Evolutionary conservation across 2,113 vertebrate species (phyloP).

Genomic region (Balaenoptera acutorostrata): DNA sequence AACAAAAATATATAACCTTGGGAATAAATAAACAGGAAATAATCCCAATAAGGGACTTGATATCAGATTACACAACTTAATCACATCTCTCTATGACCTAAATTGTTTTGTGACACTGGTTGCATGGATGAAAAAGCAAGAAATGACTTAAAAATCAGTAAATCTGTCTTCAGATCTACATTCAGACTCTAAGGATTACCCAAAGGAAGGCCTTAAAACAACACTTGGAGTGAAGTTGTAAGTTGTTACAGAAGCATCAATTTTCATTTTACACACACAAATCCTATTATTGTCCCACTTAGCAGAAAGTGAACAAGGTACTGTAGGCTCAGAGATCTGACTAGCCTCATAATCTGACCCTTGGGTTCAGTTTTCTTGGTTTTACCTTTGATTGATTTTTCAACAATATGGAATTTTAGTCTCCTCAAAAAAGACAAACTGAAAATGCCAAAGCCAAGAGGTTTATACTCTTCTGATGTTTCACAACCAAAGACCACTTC

Average conservation of each 20-base stretch:
- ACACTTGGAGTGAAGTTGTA: neutral
- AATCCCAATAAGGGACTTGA: neutral
- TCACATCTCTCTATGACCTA: neutral
- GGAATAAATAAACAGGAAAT: neutral
- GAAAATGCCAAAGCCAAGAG: neutral
- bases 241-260: neutral
- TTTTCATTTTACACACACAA: neutral
- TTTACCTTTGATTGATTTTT: neutral
- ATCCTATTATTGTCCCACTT: neutral
- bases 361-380: neutral
- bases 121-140: neutral
- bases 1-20: neutral
- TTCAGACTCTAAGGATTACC: neutral
- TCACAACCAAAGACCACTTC: neutral
- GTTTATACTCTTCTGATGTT: neutral
- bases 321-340: neutral
- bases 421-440: neutral
- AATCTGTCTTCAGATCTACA: neutral
- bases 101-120: neutral
- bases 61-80: neutral
- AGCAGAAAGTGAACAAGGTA: neutral
- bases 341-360: neutral
- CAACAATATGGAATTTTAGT: neutral
- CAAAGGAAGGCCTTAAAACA: neutral
- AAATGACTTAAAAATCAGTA: neutral